Evolutionary conservation across 2,113 vertebrate genomes (phyloP).

Genomic region (Sylvietta virens): DNA sequence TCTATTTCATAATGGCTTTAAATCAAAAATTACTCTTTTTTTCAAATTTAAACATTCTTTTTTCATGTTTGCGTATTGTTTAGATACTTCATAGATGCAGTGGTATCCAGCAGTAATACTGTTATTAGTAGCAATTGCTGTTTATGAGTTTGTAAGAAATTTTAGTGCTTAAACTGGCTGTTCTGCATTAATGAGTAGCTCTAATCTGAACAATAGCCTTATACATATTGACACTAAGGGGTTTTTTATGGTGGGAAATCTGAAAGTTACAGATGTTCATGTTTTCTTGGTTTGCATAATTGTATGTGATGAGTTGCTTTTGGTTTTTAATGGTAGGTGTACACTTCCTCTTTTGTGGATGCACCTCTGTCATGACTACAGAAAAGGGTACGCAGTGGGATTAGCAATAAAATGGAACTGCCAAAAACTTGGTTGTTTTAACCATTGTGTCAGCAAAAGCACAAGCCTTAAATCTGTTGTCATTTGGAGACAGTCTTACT

Average conservation of each 20-base stretch:
- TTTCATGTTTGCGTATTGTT: neutral
- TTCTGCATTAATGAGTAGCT: neutral
- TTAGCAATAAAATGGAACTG: neutral
- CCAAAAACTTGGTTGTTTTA: neutral
- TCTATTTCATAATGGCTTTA: neutral
- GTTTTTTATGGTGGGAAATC: neutral
- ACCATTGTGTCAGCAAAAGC: neutral
- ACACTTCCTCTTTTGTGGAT: neutral
- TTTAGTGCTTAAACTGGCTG: neutral
- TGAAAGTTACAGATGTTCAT: neutral
- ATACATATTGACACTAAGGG: neutral
- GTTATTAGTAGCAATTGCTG: neutral
- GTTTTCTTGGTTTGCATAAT: neutral
- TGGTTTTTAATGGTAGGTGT: neutral
- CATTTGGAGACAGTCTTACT: neutral
- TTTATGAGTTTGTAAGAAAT: slow-evolving; percentile 20
- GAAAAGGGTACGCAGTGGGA: neutral
- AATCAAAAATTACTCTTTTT: neutral
- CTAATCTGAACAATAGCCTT: neutral
- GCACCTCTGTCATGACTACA: neutral
- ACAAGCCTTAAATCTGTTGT: neutral
- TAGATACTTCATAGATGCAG: neutral
- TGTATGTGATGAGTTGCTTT: neutral
- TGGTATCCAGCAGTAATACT: neutral
- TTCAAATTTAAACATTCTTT: neutral